phyloP scores from a whole-genome alignment of 2,113 vertebrate genomes.

The Proteles cristata region DNA sequence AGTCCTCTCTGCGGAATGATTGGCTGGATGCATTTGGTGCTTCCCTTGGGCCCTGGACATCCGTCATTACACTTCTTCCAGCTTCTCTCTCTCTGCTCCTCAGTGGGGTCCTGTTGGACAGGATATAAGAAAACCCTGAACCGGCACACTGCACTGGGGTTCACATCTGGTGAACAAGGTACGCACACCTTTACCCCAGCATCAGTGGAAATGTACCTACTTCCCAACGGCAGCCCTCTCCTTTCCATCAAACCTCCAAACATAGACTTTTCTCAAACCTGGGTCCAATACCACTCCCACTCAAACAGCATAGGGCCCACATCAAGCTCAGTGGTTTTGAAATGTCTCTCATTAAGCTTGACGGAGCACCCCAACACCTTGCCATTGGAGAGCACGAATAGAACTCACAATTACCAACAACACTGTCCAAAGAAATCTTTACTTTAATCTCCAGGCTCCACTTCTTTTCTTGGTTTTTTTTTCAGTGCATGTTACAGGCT shows the following conservation, averaged over 20 bases:
- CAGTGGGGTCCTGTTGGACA: not conserved
- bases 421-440: not conserved
- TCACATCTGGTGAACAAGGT: too few relatives aligned
- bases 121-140: not conserved
- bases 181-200: not conserved
- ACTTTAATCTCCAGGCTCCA: not conserved
- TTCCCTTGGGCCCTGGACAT: not conserved
- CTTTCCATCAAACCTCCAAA: not conserved
- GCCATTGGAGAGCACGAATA: too few relatives aligned
- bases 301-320: not conserved
- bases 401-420: not conserved
- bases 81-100: not conserved
- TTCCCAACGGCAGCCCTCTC: not conserved
- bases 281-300: not conserved
- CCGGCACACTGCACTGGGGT: not conserved
- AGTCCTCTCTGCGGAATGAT: not conserved
- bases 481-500: not conserved
- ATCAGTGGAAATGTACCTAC: not conserved
- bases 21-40: not conserved
- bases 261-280: not conserved
- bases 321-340: not conserved
- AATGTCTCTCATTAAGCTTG: not conserved
- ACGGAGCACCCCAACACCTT: not conserved
- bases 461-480: not conserved
- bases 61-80: not conserved